Evolutionary conservation across 2,113 vertebrate species (phyloP), one percentile per base, ranked within the genome.

Genomic region (human): DNA sequence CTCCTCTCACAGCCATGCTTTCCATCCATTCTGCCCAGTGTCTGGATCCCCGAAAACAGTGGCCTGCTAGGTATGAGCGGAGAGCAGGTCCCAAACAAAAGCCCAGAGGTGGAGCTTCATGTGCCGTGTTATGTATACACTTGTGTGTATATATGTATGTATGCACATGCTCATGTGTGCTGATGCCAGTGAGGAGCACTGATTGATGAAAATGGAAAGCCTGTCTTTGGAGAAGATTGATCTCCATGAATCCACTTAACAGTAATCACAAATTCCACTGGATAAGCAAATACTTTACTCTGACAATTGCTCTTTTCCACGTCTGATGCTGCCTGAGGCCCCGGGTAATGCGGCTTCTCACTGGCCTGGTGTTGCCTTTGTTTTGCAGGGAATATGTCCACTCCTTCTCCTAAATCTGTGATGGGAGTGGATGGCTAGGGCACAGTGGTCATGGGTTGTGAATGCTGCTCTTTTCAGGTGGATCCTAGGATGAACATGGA

Each of bases 311-410:
- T 57, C 6, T 72, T 45, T 57, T 40, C 3, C n/a, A 22, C 45
- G 5, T n/a, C n/a, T 61, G 5, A 1, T 30, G 25, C 17, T 76
- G 9, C 32, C 50, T 85, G 57, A 20, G 38, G 59, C 17, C 11
- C 0, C 0, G 4, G 3, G 14, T 79, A 52, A 50, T 22, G 4
- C 0, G 8, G 3, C 11, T 64, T 52, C 40, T 78, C 27, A 22
- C 8, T 50, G 80, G 30, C 17, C 23, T 73, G 18, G 12, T 27
- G 13, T n/a, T 38, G 20, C 64, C 52, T 87, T 61, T 83, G 20
- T 72, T 89, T 93, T 76, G n/a, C 43, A 38, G 23, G 25, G 20
- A 55, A 70, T 80, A 52, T 40, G 22, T 85, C 0, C n/a, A 59
- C 25, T 64, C 0, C 9, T 88, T 13, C 10, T 35, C 13, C 9